Base-by-base conservation (phyloP, 1,140 invertebrate species). In the Elysia chlorotica region DNA sequence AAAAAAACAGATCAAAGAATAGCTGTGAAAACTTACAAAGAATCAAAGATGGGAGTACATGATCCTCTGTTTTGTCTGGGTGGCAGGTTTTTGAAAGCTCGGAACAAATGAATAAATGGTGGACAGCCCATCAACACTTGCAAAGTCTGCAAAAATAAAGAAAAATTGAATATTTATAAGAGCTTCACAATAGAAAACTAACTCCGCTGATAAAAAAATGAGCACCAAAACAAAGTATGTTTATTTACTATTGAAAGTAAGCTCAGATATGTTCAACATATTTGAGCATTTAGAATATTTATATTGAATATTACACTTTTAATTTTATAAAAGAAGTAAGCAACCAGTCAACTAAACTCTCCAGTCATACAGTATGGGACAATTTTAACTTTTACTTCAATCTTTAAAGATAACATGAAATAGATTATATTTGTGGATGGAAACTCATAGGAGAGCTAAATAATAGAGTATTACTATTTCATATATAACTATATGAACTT, bases 101-200 rank as follows among this genome's bases (percentile, higher is more conserved):
- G 38, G 37, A 71, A 71, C 69, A 71, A 28, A 37, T 63, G 69
- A 35, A 71, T 37, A 53, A 71, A 71, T n/a, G 69, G 69, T 6
- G 69, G 69, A n/a, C 69, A 71, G 1, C 69, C 69, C 69, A 71
- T 71, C 59, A 71, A 38, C 0, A 71, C 69, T 61, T 71, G 69
- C 21, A 71, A 35, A 23, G 69, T 61, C 69, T 71, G 56, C 3
- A 71, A 70, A 10, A 5, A 56, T n/a, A n/a, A n/a, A n/a, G n/a
- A n/a, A n/a, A n/a, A n/a, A n/a, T n/a, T n/a, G n/a, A n/a, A n/a
- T n/a, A n/a, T n/a, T n/a, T n/a, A n/a, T n/a, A n/a, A n/a, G n/a
- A n/a, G n/a, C n/a, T n/a, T n/a, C n/a, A n/a, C n/a, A n/a, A n/a
- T n/a, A n/a, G n/a, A n/a, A n/a, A n/a, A n/a, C n/a, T n/a, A n/a